These are phyloP conservation scores for Drosophila virilis DNA, from an alignment of 1,140 invertebrate species.

Conservation along the genomic window DNA sequence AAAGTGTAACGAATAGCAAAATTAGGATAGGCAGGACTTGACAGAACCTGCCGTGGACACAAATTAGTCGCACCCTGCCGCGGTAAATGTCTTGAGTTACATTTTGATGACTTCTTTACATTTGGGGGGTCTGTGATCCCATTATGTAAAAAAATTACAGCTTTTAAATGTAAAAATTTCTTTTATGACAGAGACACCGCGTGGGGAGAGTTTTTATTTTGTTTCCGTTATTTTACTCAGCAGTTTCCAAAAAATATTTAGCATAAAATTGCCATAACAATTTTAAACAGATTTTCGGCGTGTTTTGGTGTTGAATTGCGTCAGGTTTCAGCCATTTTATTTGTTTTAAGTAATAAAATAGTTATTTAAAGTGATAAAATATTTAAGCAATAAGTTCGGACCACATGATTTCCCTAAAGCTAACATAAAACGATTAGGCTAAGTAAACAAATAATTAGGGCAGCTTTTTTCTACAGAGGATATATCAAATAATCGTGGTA, in stretches of 20 bases:
- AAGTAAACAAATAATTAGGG: too few relatives aligned
- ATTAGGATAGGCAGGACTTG: slow-evolving; percentile 37
- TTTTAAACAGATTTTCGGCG: slow-evolving; percentile 75
- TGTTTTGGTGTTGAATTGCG: slow-evolving; percentile 40
- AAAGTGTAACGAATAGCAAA: slow-evolving; percentile 72
- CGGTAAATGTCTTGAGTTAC: slow-evolving; percentile 70
- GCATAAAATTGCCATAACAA: slow-evolving; percentile 80
- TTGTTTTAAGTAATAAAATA: too few relatives aligned
- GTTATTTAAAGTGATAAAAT: too few relatives aligned
- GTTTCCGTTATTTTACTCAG: slow-evolving; percentile 29
- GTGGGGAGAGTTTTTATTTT: slow-evolving; percentile 36
- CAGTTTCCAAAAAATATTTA: slow-evolving; percentile 55
- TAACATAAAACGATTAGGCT: too few relatives aligned
- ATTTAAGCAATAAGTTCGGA: too few relatives aligned
- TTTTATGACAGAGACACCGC: slow-evolving; percentile 58
- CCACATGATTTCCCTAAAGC: too few relatives aligned
- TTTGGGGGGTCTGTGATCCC: slow-evolving; percentile 52
- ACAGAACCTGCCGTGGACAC: slow-evolving; percentile 45
- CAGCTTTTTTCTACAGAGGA: too few relatives aligned
- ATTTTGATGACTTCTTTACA: slow-evolving; percentile 79
- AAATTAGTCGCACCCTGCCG: slow-evolving; percentile 71
- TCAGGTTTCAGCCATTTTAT: slow-evolving; percentile 2
- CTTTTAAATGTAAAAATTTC: slow-evolving; percentile 70
- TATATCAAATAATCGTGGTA: too few relatives aligned
- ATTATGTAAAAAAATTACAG: slow-evolving; percentile 60